Evolutionary conservation across 2,888 invertebrate genomes (phyloP).

Genomic region (Belgica antarctica): DNA sequence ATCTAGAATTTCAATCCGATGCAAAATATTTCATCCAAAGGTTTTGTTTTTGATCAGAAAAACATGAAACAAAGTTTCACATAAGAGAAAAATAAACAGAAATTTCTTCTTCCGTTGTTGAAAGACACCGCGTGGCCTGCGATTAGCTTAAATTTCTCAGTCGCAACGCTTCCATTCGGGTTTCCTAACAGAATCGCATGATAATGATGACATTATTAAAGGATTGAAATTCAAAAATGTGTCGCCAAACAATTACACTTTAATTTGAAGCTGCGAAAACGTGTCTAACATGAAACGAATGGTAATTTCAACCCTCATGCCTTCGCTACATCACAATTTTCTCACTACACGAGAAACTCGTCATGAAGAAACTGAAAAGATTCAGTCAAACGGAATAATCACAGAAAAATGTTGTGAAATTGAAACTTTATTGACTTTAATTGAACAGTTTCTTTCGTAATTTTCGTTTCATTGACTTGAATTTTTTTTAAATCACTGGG

Average conservation of each 20-base stretch:
- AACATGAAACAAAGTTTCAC: too few relatives aligned
- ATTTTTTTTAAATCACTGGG: too few relatives aligned
- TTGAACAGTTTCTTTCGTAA: slow-evolving; percentile 3
- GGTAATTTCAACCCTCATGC: slow-evolving; percentile 15
- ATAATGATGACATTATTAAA: slow-evolving; percentile 32
- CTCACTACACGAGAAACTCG: neutral
- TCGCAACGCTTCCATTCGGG: too few relatives aligned
- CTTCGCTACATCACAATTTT: slow-evolving; percentile 15
- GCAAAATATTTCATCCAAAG: too few relatives aligned
- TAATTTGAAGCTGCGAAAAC: slow-evolving; percentile 34
- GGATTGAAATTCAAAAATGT: slow-evolving; percentile 23
- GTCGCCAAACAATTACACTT: slow-evolving; percentile 2
- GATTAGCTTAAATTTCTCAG: too few relatives aligned
- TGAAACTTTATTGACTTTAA: slow-evolving; percentile 36
- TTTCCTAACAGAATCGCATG: too few relatives aligned
- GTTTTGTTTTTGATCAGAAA: too few relatives aligned
- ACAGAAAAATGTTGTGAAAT: slow-evolving; percentile 29
- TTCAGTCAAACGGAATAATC: slow-evolving; percentile 35
- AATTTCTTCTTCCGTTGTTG: neutral
- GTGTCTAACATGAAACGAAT: slow-evolving; percentile 15
- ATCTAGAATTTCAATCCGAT: too few relatives aligned
- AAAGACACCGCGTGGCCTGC: too few relatives aligned
- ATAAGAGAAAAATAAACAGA: neutral
- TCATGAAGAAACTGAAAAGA: slow-evolving; percentile 25
- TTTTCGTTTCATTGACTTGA: slow-evolving; percentile 17